Evolutionary conservation across 2,113 vertebrate genomes (phyloP).

Genomic region (Hippopotamus amphibius): DNA sequence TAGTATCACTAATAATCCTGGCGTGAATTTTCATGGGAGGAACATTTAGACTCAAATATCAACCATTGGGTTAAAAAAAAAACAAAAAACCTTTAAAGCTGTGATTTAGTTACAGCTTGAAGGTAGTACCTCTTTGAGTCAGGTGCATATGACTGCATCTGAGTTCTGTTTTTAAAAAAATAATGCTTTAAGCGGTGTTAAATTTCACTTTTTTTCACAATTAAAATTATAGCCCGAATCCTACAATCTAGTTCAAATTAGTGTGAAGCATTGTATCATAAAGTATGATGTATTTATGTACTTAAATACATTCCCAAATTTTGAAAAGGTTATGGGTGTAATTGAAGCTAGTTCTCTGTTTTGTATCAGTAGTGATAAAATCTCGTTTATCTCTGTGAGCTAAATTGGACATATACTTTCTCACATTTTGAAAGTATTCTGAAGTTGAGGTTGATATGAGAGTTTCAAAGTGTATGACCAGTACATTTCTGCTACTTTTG

Average conservation of each 20-base stretch:
- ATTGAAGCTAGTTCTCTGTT: neutral
- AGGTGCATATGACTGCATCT: neutral
- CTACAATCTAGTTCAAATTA: neutral
- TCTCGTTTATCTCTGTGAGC: neutral
- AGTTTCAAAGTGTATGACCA: neutral
- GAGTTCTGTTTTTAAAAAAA: neutral
- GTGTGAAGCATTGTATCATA: neutral
- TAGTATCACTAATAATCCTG: slow-evolving; percentile 21
- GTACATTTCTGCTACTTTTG: neutral
- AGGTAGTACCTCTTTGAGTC: neutral
- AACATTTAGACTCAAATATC: neutral
- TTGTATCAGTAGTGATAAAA: neutral
- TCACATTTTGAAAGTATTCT: neutral
- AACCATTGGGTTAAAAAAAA: neutral
- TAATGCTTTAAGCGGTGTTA: neutral
- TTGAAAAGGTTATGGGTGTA: neutral
- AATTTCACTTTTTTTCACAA: neutral
- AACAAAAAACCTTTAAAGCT: neutral
- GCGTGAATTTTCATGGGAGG: slow-evolving; percentile 20
- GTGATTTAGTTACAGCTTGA: neutral
- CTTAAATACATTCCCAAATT: neutral
- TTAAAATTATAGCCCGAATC: neutral
- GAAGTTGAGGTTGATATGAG: neutral
- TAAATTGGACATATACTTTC: neutral
- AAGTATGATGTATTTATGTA: neutral